phyloP scores from a whole-genome alignment of 92 coral and sea anemone genomes.

The Porites cylindrica region DNA sequence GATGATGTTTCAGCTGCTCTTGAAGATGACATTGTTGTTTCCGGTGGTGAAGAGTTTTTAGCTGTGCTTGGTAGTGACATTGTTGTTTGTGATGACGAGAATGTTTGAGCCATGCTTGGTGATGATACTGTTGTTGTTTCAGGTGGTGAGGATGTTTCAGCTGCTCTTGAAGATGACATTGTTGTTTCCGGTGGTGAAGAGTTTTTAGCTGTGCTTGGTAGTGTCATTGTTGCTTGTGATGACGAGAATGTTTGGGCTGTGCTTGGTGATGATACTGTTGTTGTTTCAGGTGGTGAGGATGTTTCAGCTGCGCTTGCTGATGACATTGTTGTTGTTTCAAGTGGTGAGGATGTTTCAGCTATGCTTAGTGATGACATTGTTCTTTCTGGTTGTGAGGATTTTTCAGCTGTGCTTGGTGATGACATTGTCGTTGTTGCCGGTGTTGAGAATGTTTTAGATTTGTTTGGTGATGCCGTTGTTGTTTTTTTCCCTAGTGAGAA shows the following conservation, averaged over 20 bases:
- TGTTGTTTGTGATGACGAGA: not conserved
- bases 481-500: too few species aligned
- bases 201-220: constrained; percentile 1
- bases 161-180: not conserved
- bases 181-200: constrained; percentile 1
- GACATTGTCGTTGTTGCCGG: not conserved
- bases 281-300: not conserved
- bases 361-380: not conserved
- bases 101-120: constrained; percentile 13
- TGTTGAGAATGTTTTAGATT: not conserved
- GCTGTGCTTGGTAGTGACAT: not conserved
- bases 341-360: not conserved
- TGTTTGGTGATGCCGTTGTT: not conserved
- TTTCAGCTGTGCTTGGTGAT: not conserved
- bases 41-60: not conserved
- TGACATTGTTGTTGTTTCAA: constrained; percentile 10
- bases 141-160: constrained; percentile 20
- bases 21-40: not conserved
- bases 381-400: not conserved
- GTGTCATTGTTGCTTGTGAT: not conserved
- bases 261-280: not conserved
- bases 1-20: not conserved
- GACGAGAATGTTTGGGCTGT: constrained; percentile 6
- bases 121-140: not conserved
- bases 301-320: constrained; percentile 17